Evolutionary conservation across 2,113 vertebrate genomes (phyloP).

Genomic region (Labrus mixtus): DNA sequence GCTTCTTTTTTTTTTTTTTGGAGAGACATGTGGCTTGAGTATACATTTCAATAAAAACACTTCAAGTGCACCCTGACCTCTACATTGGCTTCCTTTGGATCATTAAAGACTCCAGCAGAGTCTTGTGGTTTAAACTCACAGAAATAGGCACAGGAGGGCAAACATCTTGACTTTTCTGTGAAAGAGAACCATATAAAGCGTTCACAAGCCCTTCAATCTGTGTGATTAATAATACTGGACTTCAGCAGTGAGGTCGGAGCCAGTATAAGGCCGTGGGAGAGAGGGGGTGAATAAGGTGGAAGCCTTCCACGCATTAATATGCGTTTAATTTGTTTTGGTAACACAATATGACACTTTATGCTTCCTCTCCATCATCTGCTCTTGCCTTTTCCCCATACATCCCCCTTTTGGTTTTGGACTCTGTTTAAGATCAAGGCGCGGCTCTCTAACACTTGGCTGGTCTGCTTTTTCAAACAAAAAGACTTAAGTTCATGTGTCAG

Average conservation of each 20-base stretch:
- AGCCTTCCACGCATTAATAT: slow-evolving; percentile 3
- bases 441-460: slow-evolving; percentile 54
- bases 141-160: slow-evolving; percentile 39
- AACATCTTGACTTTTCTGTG: slow-evolving; percentile 54
- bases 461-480: slow-evolving; percentile 35
- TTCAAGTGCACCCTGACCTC: slow-evolving; percentile 19
- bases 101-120: not conserved
- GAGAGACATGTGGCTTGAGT: slow-evolving; percentile 33
- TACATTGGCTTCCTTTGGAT: slow-evolving; percentile 8
- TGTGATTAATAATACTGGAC: slow-evolving; percentile 55
- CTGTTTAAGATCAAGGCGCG: slow-evolving; percentile 58
- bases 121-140: slow-evolving; percentile 6
- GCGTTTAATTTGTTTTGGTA: slow-evolving; percentile 46
- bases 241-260: slow-evolving; percentile 26
- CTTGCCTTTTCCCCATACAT: slow-evolving; percentile 18
- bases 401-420: slow-evolving; percentile 43
- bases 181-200: slow-evolving; percentile 41
- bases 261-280: slow-evolving; percentile 41
- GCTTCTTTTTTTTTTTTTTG: slow-evolving; percentile 7
- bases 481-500: slow-evolving; percentile 46
- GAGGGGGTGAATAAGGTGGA: slow-evolving; percentile 21
- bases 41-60: slow-evolving; percentile 38
- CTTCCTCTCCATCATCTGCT: slow-evolving; percentile 61
- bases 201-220: slow-evolving; percentile 34
- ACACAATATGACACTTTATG: slow-evolving; percentile 53